phyloP scores from a whole-genome alignment of 2,888 invertebrate genomes.

The Rotaria sp. region DNA sequence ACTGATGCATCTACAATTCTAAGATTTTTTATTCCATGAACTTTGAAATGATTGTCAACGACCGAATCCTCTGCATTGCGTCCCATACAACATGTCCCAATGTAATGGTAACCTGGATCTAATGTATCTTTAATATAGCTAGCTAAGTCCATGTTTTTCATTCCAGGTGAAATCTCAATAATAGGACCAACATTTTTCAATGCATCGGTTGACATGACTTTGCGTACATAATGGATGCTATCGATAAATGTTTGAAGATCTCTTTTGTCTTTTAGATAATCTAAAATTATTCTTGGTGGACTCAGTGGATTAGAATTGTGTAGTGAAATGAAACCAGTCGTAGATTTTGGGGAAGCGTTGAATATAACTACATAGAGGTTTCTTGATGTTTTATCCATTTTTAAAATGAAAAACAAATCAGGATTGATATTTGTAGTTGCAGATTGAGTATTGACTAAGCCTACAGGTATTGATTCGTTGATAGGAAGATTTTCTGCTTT shows the following conservation, averaged over 20 bases:
- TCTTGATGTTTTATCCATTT: background rate
- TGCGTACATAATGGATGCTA: background rate
- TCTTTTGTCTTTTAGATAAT: background rate
- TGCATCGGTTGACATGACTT: background rate
- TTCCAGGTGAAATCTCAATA: background rate
- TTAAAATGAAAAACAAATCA: background rate
- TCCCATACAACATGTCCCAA: background rate
- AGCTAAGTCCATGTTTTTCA: background rate
- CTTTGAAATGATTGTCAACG: background rate
- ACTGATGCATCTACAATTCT: background rate
- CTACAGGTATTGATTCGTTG: background rate
- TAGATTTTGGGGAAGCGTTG: background rate
- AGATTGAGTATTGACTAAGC: background rate
- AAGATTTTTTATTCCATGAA: conserved; percentile 5
- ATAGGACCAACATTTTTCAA: background rate
- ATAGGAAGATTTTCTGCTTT: background rate
- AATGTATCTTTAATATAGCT: background rate
- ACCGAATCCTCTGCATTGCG: background rate
- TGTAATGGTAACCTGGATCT: background rate
- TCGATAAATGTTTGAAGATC: background rate
- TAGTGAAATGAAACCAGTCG: background rate
- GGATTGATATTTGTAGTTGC: background rate
- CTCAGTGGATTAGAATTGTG: background rate
- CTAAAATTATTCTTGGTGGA: background rate
- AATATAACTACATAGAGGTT: background rate